Conservation (phyloP, 2,797 vertebrate species). For the Lutjanus argentimaculatus region DNA sequence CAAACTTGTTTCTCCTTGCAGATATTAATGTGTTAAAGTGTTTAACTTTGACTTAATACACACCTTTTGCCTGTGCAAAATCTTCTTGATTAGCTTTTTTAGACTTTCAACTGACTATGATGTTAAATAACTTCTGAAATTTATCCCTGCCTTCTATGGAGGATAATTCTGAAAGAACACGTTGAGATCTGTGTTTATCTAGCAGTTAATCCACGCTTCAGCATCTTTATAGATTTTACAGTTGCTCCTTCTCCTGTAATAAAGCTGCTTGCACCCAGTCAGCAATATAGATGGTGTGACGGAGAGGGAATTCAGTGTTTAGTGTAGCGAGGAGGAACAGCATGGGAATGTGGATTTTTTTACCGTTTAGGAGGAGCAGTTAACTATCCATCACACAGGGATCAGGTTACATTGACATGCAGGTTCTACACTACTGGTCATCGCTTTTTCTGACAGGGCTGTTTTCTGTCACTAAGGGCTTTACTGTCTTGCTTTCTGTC, state of each 20-base stretch:
- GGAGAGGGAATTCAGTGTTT: constrained; percentile 47
- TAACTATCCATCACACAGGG: constrained; percentile 82
- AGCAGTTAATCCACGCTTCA: constrained; percentile 19
- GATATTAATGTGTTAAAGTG: too few species aligned
- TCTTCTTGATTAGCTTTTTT: not conserved
- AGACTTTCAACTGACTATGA: not conserved
- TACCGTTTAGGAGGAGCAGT: constrained; percentile 77
- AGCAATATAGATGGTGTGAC: constrained; percentile 62
- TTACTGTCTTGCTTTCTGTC: constrained; percentile 21
- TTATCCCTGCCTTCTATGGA: not conserved
- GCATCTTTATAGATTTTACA: constrained; percentile 38
- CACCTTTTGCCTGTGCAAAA: not conserved
- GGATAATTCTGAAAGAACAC: not conserved
- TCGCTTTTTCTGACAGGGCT: constrained; percentile 64
- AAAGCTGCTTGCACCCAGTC: constrained; percentile 59
- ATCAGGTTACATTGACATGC: constrained; percentile 81
- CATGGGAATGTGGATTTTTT: constrained; percentile 81
- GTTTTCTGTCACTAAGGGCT: constrained; percentile 67
- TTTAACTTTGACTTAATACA: not conserved
- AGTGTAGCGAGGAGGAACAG: constrained; percentile 39
- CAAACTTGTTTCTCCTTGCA: constrained; percentile 4
- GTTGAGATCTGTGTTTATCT: not conserved
- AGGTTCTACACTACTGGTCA: constrained; percentile 75
- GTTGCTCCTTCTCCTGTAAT: constrained; percentile 32
- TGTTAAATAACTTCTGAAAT: not conserved